Evolutionary conservation across 2,797 vertebrate species (phyloP).

Genomic region (Psittacula derbiana): DNA sequence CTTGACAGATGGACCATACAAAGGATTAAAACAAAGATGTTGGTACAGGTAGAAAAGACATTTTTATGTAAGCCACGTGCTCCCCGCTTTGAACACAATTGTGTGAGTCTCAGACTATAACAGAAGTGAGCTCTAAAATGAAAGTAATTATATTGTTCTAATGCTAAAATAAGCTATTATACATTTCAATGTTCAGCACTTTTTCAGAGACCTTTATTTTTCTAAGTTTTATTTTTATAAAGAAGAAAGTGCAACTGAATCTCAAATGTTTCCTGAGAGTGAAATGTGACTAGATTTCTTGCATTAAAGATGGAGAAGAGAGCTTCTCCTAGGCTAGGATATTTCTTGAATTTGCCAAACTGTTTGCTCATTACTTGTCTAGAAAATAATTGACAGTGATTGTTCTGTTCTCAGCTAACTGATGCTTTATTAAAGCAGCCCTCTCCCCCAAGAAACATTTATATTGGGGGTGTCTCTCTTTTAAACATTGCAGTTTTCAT

Average conservation of each 20-base stretch:
- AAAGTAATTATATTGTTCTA: background rate
- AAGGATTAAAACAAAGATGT: background rate
- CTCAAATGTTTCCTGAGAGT: background rate
- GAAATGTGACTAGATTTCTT: background rate
- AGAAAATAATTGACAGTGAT: background rate
- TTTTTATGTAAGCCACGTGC: background rate
- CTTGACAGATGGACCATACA: background rate
- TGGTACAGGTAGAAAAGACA: background rate
- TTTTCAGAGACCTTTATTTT: background rate
- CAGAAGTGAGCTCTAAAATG: background rate
- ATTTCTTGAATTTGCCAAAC: background rate
- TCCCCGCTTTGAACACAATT: background rate
- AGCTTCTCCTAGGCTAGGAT: background rate
- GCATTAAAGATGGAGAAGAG: background rate
- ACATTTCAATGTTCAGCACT: background rate
- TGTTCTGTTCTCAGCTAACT: background rate
- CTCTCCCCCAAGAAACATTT: background rate
- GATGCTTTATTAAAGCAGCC: background rate
- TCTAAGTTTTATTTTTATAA: background rate
- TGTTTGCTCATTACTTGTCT: background rate
- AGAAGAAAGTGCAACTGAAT: background rate
- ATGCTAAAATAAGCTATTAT: background rate
- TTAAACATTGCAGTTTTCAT: background rate
- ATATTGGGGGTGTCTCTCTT: background rate
- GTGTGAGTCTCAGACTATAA: background rate